phyloP scores from a whole-genome alignment of 1,140 invertebrate species.

The Papilio xuthus region DNA sequence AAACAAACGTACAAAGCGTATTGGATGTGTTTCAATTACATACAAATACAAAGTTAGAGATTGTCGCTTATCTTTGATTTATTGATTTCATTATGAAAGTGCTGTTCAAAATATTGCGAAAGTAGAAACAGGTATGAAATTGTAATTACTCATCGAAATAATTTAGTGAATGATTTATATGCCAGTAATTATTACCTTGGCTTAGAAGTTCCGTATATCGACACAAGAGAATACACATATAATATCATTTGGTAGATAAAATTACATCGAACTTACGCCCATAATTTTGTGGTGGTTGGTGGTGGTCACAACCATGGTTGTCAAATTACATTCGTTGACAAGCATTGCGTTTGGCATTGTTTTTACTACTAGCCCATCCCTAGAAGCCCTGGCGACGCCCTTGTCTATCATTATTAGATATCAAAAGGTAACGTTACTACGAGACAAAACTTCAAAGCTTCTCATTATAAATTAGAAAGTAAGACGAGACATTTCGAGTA shows the following conservation, averaged over 20 bases:
- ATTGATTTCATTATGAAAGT: not conserved
- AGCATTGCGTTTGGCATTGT: too few species aligned
- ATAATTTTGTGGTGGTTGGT: too few species aligned
- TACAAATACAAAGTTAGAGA: not conserved
- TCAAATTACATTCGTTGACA: too few species aligned
- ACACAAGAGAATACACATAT: not conserved
- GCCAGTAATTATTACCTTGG: too few species aligned
- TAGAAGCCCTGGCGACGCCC: too few species aligned
- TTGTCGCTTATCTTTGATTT: slow-evolving; percentile 1
- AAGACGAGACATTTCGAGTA: not conserved
- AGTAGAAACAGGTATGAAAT: not conserved
- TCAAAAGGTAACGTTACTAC: not conserved
- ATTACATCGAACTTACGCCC: too few species aligned
- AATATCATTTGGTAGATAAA: not conserved
- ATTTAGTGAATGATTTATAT: not conserved
- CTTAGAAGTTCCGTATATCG: too few species aligned
- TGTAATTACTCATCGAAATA: not conserved
- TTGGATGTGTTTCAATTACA: not conserved
- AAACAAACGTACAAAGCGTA: not conserved
- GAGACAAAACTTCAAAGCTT: not conserved
- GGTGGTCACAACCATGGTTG: too few species aligned
- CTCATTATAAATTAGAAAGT: not conserved
- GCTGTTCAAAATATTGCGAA: slow-evolving; percentile 11
- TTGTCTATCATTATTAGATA: not conserved
- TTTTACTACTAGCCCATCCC: too few species aligned